phyloP scores from a whole-genome alignment of 2,113 vertebrate species.

The Pseudorectes ferrugineus region DNA sequence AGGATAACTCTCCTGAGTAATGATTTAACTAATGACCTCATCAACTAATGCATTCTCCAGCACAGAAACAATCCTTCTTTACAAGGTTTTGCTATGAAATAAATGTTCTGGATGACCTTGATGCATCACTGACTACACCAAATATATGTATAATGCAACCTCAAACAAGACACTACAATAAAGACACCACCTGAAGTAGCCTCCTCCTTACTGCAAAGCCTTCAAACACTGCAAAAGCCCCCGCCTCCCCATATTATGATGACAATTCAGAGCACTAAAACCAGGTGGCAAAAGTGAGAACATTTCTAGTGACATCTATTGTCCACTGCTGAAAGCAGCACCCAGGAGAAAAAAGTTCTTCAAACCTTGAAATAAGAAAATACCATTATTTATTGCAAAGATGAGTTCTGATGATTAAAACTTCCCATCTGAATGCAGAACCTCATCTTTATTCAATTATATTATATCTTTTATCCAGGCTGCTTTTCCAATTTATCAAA shows the following conservation, averaged over 20 bases:
- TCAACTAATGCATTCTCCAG: not conserved
- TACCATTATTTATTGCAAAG: not conserved
- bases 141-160: not conserved
- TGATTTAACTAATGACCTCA: not conserved
- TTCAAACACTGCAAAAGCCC: not conserved
- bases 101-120: not conserved
- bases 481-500: not conserved
- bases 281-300: not conserved
- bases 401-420: not conserved
- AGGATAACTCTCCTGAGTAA: not conserved
- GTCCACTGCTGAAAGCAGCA: not conserved
- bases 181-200: not conserved
- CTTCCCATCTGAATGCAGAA: not conserved
- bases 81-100: not conserved
- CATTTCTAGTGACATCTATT: not conserved
- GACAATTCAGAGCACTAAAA: not conserved
- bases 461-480: not conserved
- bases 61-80: not conserved
- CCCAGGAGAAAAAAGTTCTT: not conserved
- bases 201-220: not conserved
- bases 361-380: not conserved
- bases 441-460: not conserved
- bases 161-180: not conserved
- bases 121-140: not conserved
- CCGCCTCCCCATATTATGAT: rapidly evolving